A percentile compares a stretch with the other conserved stretches of the same genome.
Evolutionary conservation across 2,888 invertebrate species (phyloP).

Genomic region (Bombylius major): DNA sequence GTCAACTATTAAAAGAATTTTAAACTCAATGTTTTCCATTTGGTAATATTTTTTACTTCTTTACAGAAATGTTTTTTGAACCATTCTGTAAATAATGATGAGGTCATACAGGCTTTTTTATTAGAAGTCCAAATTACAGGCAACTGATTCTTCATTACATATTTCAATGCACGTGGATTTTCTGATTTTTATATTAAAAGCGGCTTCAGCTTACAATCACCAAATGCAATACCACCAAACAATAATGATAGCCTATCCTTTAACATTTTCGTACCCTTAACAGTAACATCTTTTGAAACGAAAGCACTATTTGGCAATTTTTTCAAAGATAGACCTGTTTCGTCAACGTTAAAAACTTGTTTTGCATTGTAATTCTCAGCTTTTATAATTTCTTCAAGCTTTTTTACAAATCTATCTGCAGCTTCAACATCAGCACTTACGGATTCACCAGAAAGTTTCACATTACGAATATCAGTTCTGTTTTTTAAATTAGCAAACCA

Average conservation of each 20-base stretch:
- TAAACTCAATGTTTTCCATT: slow-evolving; percentile 14
- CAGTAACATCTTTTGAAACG: slow-evolving; percentile 20
- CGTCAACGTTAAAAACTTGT: slow-evolving; percentile 20
- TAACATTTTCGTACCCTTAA: slow-evolving; percentile 17
- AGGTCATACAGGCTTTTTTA: no score
- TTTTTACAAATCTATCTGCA: slow-evolving; percentile 8
- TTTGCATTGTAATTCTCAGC: slow-evolving; percentile 10
- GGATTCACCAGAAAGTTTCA: slow-evolving; percentile 16
- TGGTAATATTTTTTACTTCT: slow-evolving; percentile 14
- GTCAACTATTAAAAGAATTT: slow-evolving; percentile 16
- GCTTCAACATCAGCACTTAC: slow-evolving; percentile 14
- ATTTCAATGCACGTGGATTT: no score
- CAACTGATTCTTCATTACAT: no score
- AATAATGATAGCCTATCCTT: slow-evolving; percentile 22
- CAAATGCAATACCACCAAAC: slow-evolving; percentile 21
- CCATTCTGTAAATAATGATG: slow-evolving; percentile 15
- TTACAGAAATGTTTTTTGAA: slow-evolving; percentile 16
- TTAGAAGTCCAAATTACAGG: no score
- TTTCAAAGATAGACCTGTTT: slow-evolving; percentile 19
- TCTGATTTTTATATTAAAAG: no score
- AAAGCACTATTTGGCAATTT: slow-evolving; percentile 22
- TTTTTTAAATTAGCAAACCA: slow-evolving; percentile 14
- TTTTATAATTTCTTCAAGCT: slow-evolving; percentile 8
- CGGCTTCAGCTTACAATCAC: slow-evolving; percentile 21
- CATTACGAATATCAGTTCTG: slow-evolving; percentile 15